A percentile compares a stretch with the other conserved stretches of the same genome.
Conservation (phyloP, 2,888 invertebrate genomes). For the Nephrotoma flavescens region DNA sequence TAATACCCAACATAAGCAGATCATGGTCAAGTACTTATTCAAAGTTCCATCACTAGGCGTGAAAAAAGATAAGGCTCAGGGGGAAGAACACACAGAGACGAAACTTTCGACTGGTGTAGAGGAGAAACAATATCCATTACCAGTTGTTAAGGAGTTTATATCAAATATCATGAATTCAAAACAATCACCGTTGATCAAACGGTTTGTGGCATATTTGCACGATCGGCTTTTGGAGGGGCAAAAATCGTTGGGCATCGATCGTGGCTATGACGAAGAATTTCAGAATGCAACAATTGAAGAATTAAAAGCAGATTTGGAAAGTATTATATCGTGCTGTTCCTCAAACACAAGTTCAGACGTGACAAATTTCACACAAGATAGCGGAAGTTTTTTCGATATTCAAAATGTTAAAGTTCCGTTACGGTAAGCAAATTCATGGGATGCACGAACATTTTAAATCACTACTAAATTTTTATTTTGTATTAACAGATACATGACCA, state of each 20-base stretch:
- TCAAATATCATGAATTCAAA: neutral
- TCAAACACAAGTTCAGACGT: constrained; percentile 27
- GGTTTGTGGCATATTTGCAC: neutral
- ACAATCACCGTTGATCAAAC: neutral
- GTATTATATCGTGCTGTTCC: constrained; percentile 26
- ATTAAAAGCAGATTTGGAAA: constrained; percentile 24
- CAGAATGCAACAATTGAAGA: constrained; percentile 13
- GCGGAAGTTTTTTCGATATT: constrained; percentile 26
- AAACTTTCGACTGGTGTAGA: neutral
- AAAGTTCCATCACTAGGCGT: neutral
- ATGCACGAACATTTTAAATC: neutral
- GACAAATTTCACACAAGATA: constrained; percentile 28
- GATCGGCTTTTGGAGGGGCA: neutral
- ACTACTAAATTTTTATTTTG: neutral
- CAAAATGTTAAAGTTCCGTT: constrained; percentile 26
- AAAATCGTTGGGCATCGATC: neutral
- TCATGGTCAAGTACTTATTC: constrained; percentile 23
- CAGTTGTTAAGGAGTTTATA: neutral
- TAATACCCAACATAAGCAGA: constrained; percentile 21
- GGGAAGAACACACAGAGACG: neutral
- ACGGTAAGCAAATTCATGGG: constrained; percentile 12
- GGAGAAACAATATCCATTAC: neutral
- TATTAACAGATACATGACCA: constrained; percentile 20
- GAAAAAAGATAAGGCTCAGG: neutral
- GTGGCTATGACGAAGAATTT: neutral